Percentiles rank a stretch among this genome's conserved stretches.
Evolutionary conservation across 1,140 invertebrate species (phyloP).

Genomic region (Wasmannia auropunctata): DNA sequence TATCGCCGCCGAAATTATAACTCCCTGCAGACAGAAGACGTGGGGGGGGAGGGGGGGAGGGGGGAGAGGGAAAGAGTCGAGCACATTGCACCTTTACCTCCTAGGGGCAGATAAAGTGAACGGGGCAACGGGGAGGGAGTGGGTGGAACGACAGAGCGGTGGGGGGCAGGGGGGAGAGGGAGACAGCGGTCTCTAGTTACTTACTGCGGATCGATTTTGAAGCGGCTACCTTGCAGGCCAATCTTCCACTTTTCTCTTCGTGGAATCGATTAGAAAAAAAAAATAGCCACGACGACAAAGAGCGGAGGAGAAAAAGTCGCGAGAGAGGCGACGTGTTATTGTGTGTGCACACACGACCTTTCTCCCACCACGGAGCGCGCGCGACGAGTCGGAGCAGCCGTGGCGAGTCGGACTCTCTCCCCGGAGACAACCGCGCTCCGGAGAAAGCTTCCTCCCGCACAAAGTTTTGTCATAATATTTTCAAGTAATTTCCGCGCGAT

Average conservation of each 20-base stretch:
- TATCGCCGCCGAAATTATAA: constrained; percentile 4
- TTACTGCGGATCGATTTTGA: constrained; percentile 46
- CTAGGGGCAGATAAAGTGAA: not conserved
- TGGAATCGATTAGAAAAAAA: constrained; percentile 66
- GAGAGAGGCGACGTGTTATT: constrained; percentile 49
- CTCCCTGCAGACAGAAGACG: not conserved
- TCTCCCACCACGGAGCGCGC: not conserved
- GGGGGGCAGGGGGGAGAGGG: too few relatives aligned
- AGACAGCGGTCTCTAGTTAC: constrained; percentile 39
- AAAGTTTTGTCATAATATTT: constrained; percentile 33
- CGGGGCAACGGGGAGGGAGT: not conserved
- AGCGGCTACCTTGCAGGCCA: constrained; percentile 40
- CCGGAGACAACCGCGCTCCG: not conserved
- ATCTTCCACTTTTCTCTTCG: constrained; percentile 77
- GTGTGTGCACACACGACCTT: constrained; percentile 5
- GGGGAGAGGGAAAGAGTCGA: not conserved
- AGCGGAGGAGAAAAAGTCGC: constrained; percentile 4
- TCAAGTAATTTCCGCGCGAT: constrained; percentile 12
- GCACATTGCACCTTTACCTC: constrained; percentile 46
- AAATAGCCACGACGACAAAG: not conserved
- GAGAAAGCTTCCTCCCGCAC: not conserved
- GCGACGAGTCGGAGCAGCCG: not conserved
- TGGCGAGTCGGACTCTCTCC: not conserved
- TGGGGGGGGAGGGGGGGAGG: not conserved
- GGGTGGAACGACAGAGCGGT: too few relatives aligned